Percentiles rank a stretch among this genome's conserved stretches.
phyloP scores from a whole-genome alignment of 2,888 invertebrate species.

The Venusia cambrica region DNA sequence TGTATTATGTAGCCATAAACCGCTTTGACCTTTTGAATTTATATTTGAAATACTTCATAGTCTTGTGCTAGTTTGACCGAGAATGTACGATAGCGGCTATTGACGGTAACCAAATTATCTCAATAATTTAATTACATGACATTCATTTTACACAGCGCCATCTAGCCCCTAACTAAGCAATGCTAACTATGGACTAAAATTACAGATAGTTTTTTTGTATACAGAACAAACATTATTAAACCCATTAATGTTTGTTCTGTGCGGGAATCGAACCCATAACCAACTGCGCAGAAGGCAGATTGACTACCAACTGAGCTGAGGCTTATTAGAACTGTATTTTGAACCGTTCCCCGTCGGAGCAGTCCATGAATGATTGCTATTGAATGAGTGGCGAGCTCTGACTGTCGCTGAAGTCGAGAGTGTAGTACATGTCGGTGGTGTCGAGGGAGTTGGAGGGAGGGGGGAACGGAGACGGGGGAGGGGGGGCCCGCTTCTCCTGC shows the following conservation, averaged over 20 bases:
- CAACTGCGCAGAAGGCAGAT: too few species aligned
- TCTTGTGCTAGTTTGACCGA: constrained; percentile 10
- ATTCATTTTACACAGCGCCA: too few species aligned
- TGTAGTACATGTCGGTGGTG: constrained; percentile 88
- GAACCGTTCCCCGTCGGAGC: constrained; percentile 75
- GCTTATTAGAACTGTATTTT: constrained; percentile 61
- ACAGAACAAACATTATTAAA: too few species aligned
- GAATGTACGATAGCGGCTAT: too few species aligned
- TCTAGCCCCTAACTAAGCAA: too few species aligned
- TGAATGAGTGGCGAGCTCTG: constrained; percentile 88
- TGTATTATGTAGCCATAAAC: constrained; percentile 32
- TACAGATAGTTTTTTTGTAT: too few species aligned
- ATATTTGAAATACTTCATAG: constrained; percentile 15
- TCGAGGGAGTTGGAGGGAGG: constrained; percentile 78
- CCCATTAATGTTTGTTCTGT: too few species aligned
- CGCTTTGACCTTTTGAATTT: constrained; percentile 35
- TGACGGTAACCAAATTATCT: too few species aligned
- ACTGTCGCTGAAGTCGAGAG: constrained; percentile 88
- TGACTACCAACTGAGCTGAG: not conserved
- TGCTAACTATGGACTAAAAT: too few species aligned
- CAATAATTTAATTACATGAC: too few species aligned
- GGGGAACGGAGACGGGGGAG: constrained; percentile 40
- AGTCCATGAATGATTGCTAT: constrained; percentile 79
- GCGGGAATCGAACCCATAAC: too few species aligned
- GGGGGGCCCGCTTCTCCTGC: constrained; percentile 75